Evolutionary conservation across 2,113 vertebrate genomes (phyloP).

Genomic region (Syngnathus scovelli): DNA sequence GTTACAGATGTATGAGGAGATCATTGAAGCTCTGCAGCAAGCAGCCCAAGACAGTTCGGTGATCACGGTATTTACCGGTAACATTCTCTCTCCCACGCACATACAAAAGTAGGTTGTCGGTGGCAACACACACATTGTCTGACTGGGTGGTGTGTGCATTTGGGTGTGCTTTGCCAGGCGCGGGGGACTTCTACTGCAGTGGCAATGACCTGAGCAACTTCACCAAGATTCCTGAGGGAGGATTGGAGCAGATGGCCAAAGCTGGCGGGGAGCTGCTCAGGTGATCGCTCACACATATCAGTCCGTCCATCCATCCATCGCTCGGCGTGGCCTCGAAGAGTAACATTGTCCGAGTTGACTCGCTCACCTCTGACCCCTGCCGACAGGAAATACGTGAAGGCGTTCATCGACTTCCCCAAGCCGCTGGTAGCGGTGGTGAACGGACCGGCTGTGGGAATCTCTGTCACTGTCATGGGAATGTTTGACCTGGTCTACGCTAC

Average conservation of each 20-base stretch:
- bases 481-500: constrained; percentile 61
- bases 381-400: constrained; percentile 47
- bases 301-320: background rate
- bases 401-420: constrained; percentile 62
- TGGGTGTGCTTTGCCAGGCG: constrained; percentile 65
- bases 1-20: constrained; percentile 87
- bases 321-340: background rate
- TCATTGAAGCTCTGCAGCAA: constrained; percentile 78
- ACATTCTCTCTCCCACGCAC: background rate
- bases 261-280: constrained; percentile 61
- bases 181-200: constrained; percentile 87
- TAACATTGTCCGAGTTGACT: background rate
- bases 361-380: background rate
- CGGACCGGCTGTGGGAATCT: constrained; percentile 54
- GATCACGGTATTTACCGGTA: constrained; percentile 87
- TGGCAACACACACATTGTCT: background rate
- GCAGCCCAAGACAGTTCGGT: constrained; percentile 79
- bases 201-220: constrained; percentile 91
- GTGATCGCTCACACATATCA: constrained; percentile 47
- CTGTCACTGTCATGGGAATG: constrained; percentile 46
- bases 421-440: constrained; percentile 59
- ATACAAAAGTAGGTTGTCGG: too few species aligned
- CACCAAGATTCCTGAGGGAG: constrained; percentile 44
- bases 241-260: constrained; percentile 63
- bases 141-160: background rate